These are phyloP conservation scores for Hypothenemus hampei DNA, from an alignment of 1,140 invertebrate genomes.

Conservation along the genomic window DNA sequence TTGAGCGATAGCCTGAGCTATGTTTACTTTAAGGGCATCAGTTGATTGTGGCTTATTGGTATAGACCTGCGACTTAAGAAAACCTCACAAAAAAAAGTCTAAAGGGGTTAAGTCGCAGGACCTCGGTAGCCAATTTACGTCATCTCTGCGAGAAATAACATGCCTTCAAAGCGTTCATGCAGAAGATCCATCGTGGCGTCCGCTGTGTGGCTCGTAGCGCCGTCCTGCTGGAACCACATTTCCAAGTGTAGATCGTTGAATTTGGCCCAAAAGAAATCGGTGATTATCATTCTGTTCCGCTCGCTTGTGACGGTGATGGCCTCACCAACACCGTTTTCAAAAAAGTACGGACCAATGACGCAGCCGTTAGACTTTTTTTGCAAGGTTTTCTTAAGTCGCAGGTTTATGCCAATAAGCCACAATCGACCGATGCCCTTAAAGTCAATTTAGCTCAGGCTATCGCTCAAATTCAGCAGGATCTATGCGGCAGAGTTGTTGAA, in stretches of 20 bases:
- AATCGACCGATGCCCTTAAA: too few relatives aligned
- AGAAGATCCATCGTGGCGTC: neutral
- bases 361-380: too few relatives aligned
- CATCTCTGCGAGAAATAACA: neutral
- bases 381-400: too few relatives aligned
- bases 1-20: neutral
- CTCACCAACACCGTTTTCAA: neutral
- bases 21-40: conserved; percentile 1
- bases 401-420: too few relatives aligned
- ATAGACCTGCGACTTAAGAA: conserved; percentile 4
- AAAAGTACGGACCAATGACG: neutral
- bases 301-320: neutral
- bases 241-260: neutral
- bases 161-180: neutral
- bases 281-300: neutral
- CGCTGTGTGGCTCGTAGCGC: neutral
- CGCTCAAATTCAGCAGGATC: too few relatives aligned
- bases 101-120: neutral
- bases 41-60: conserved; percentile 1
- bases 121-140: neutral
- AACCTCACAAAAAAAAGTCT: neutral
- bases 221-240: neutral
- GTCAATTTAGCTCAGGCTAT: too few relatives aligned
- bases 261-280: neutral
- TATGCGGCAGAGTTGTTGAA: too few relatives aligned